Conservation (phyloP, 2,113 vertebrate genomes). For the Datnioides undecimradiatus region DNA sequence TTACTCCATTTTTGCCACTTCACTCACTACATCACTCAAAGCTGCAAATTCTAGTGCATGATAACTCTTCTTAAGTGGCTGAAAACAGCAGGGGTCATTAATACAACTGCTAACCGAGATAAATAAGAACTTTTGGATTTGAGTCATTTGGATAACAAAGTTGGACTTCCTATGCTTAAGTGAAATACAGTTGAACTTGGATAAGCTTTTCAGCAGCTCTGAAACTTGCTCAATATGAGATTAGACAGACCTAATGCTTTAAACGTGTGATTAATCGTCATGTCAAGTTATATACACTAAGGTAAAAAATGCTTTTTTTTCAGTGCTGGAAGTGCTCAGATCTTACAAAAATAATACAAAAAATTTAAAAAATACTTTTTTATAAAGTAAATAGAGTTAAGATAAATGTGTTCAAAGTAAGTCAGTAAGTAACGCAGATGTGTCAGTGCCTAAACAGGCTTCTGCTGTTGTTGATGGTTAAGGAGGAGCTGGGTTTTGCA, state of each 20-base stretch:
- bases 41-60: slow-evolving; percentile 19
- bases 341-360: neutral
- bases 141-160: slow-evolving; percentile 49
- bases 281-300: slow-evolving; percentile 14
- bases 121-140: slow-evolving; percentile 53
- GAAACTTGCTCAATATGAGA: slow-evolving; percentile 59
- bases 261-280: slow-evolving; percentile 27
- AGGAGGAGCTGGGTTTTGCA: neutral
- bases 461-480: neutral
- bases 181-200: slow-evolving; percentile 22
- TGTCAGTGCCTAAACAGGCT: neutral
- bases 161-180: slow-evolving; percentile 14
- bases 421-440: too few relatives aligned
- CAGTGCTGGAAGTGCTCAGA: neutral
- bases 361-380: neutral
- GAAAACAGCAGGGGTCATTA: slow-evolving; percentile 38
- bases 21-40: slow-evolving; percentile 9
- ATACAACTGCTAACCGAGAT: slow-evolving; percentile 27
- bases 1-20: slow-evolving; percentile 39
- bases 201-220: slow-evolving; percentile 35
- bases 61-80: slow-evolving; percentile 54
- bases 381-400: too few relatives aligned
- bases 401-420: too few relatives aligned
- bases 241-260: slow-evolving; percentile 46
- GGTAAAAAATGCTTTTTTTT: neutral